Conservation (phyloP, 2,888 invertebrate species). For the Argyra leucocephala region DNA sequence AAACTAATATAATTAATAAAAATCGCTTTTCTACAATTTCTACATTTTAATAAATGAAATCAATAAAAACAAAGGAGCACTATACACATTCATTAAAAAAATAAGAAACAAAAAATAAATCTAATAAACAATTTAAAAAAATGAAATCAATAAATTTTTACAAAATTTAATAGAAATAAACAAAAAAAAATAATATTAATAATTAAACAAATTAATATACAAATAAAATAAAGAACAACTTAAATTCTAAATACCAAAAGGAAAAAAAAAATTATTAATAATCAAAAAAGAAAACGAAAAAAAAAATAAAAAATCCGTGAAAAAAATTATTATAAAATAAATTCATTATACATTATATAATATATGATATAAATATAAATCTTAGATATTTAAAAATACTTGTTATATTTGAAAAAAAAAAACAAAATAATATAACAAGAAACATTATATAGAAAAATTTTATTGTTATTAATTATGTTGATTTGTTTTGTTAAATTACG, state of each 20-base stretch:
- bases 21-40: conserved; percentile 21
- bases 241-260: conserved; percentile 5
- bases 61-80: conserved; percentile 8
- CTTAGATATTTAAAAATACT: not conserved
- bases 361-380: no score
- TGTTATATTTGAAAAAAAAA: not conserved
- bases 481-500: no score
- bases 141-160: not conserved
- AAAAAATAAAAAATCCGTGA: not conserved
- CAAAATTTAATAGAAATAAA: no score
- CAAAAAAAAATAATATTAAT: no score
- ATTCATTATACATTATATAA: no score
- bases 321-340: not conserved
- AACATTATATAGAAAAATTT: no score
- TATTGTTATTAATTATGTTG: no score
- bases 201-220: not conserved
- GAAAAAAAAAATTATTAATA: not conserved
- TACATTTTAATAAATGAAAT: conserved; percentile 18
- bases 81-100: not conserved
- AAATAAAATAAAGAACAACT: not conserved
- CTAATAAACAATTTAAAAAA: not conserved
- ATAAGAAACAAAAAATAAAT: not conserved
- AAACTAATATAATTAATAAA: conserved; percentile 12
- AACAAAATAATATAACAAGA: not conserved
- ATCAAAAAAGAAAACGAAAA: not conserved